Conservation (phyloP, 2,113 vertebrate species). For the Sterrhoptilus dennistouni region DNA sequence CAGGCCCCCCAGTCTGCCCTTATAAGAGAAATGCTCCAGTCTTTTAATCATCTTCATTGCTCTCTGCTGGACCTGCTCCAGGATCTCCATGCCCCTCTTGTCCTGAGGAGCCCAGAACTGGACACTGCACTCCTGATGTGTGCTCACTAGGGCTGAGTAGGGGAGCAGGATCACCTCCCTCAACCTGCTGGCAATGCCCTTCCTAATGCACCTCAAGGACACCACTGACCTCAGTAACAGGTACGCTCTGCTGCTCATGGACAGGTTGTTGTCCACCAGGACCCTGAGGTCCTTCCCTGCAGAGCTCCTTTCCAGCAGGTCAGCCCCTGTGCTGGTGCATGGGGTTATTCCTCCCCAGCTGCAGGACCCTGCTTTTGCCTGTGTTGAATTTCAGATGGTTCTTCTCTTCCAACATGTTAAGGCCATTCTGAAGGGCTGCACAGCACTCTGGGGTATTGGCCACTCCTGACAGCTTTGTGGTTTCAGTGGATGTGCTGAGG, state of each 20-base stretch:
- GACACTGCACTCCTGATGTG: background rate
- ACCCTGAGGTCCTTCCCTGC: background rate
- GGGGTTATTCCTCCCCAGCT: background rate
- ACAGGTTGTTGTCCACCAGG: background rate
- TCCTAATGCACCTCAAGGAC: no score
- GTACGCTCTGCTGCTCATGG: background rate
- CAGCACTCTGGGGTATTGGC: background rate
- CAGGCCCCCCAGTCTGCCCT: background rate
- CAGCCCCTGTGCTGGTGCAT: rapidly evolving
- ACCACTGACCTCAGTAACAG: no score
- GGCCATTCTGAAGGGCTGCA: background rate
- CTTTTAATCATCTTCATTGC: background rate
- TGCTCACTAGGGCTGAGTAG: background rate
- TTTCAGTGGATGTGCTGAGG: background rate
- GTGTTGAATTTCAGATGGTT: background rate
- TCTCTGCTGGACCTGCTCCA: background rate
- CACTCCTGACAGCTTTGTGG: background rate
- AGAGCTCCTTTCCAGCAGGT: background rate
- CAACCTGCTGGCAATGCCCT: rapidly evolving
- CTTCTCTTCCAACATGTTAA: background rate
- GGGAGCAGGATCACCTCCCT: background rate
- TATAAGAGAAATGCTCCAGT: background rate
- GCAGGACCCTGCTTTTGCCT: background rate
- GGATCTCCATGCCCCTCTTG: background rate
- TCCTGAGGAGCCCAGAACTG: background rate